Conservation (phyloP, 2,888 invertebrate genomes). For the Torymus aiolomorphi region DNA sequence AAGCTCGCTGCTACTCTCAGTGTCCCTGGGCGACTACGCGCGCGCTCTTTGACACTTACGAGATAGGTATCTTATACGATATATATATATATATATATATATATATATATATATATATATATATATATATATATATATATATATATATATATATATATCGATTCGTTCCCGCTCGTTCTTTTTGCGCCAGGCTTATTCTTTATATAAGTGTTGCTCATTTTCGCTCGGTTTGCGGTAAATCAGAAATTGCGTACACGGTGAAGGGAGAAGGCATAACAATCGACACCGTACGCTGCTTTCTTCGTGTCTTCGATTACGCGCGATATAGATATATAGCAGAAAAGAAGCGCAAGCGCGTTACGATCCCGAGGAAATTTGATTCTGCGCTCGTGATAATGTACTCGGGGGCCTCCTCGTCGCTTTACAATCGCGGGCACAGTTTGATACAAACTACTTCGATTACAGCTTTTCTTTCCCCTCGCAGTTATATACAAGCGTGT, state of each 20-base stretch:
- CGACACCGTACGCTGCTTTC: background rate
- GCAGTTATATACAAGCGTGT: no score
- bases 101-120: no score
- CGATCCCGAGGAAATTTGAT: constrained; percentile 34
- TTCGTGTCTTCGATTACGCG: constrained; percentile 13
- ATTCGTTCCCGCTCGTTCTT: background rate
- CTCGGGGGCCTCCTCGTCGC: constrained; percentile 2
- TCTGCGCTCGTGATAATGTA: constrained; percentile 33
- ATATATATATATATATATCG: no score
- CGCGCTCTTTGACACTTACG: no score
- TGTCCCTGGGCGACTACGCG: no score
- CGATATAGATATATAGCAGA: background rate
- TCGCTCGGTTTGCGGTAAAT: constrained; percentile 6
- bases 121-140: no score
- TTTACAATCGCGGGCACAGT: constrained; percentile 18
- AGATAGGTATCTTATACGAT: no score
- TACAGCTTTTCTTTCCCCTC: background rate
- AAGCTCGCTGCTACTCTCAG: background rate
- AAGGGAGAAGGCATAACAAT: constrained; percentile 2
- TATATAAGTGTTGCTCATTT: constrained; percentile 1
- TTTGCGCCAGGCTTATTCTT: background rate
- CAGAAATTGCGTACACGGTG: background rate
- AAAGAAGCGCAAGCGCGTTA: constrained; percentile 23
- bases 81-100: no score
- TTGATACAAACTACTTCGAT: constrained; percentile 20